Base-by-base conservation (phyloP, 2,113 vertebrate genomes). In the Entomyzon cyanotis region DNA sequence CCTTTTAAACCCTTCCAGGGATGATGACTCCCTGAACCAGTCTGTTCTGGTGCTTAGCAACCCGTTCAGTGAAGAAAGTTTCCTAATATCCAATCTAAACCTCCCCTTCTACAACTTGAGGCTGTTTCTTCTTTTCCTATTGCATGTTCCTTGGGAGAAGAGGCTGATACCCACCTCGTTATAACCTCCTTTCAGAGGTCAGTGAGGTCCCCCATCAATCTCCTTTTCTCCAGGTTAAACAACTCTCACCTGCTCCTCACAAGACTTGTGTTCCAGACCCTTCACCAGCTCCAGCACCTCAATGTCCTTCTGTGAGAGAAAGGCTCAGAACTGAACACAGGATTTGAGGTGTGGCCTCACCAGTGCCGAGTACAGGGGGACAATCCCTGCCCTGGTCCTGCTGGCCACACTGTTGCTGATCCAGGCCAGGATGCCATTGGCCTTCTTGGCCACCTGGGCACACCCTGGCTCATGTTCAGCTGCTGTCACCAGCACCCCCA, bases 271-370 rank as follows among this genome's bases (percentile, higher is more conserved):
- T 16, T 56, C 30, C 65, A 79, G 35, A 71, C 21, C 7, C 35
- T 56, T 64, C 35, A 25, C 5, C 41, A 55, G 24, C 30, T 79
- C 17, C 24, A 55, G 64, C 39, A 53, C 1, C 24, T 55, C 5
- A 24, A 17, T 30, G 16, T 30, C 47, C 20, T 63, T 37, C 23
- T 30, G 19, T 68, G 15, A 70, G 28, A 46, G 15, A 53, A 12
- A 10, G 19, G 15, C 23, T 8, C n/a, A 53, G 0, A 63, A 25
- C 4, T 9, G 7, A 6, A 8, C 13, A 25, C 24, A 41, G 23
- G 7, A 63, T 41, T 12, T 3, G 5, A 70, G n/a, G 7, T 47
- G 23, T 0, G 0, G 19, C 23, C 33, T 39, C 56, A 24, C 8
- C 47, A 62, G 12, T 39, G 39, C 47, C 0, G 0, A 39, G 49